phyloP scores from a whole-genome alignment of 2,797 vertebrate genomes.

The Myotis findleyi region DNA sequence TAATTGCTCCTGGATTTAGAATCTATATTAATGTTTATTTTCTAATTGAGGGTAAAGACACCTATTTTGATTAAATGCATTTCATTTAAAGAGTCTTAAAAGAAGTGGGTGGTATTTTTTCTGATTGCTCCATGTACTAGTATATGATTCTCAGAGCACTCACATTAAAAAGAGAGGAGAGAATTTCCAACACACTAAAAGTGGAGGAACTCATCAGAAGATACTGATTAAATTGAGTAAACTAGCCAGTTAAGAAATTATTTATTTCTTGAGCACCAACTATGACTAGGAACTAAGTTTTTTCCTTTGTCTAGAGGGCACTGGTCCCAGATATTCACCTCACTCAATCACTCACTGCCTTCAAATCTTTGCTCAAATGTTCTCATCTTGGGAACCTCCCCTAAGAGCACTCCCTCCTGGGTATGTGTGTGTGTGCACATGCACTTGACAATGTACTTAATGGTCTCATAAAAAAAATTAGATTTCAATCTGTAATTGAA shows the following conservation, averaged over 20 bases:
- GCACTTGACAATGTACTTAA: background rate
- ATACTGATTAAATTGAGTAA: background rate
- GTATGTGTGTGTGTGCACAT: no score
- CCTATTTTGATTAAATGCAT: background rate
- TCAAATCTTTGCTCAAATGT: background rate
- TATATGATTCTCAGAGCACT: background rate
- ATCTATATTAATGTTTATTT: constrained; percentile 34
- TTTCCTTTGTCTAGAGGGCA: background rate
- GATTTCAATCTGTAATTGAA: background rate
- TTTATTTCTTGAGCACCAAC: background rate
- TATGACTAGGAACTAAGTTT: background rate
- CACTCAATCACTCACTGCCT: background rate
- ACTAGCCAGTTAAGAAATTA: background rate
- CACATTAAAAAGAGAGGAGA: background rate
- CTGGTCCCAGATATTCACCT: background rate
- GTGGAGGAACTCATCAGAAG: background rate
- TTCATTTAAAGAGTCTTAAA: constrained; percentile 6
- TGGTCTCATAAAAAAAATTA: constrained; percentile 6
- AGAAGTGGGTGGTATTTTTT: background rate
- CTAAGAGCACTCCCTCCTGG: background rate
- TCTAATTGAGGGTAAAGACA: background rate
- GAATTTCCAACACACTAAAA: background rate
- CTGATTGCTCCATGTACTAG: background rate
- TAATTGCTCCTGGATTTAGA: constrained; percentile 31
- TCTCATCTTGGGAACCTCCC: background rate